phyloP scores from a whole-genome alignment of 2,888 invertebrate species.

The Octonoba sinensis region DNA sequence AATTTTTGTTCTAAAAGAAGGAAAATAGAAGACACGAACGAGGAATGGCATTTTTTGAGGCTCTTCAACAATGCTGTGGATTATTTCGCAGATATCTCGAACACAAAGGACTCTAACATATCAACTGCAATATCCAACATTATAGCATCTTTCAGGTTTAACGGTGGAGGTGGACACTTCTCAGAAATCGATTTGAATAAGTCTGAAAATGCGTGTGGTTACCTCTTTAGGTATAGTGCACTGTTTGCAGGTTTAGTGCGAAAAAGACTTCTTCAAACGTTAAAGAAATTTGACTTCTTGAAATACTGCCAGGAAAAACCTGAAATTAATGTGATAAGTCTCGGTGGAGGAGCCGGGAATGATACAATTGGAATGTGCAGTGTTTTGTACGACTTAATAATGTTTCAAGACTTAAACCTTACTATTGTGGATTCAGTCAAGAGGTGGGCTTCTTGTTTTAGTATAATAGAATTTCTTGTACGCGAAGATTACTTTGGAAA shows the following conservation, averaged over 20 bases:
- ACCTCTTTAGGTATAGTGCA: conserved; percentile 8
- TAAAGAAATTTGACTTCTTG: neutral
- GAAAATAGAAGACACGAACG: neutral
- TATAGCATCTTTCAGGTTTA: neutral
- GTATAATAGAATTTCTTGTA: neutral
- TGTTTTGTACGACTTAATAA: neutral
- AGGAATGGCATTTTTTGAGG: neutral
- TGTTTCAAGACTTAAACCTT: neutral
- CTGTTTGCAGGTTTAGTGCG: conserved; percentile 2
- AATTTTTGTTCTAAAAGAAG: no score
- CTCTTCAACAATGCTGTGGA: neutral
- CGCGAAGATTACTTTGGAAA: conserved; percentile 7
- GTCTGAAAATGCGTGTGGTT: conserved; percentile 5
- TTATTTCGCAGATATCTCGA: neutral
- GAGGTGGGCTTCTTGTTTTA: conserved; percentile 2
- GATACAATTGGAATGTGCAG: conserved; percentile 19
- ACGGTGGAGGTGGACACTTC: neutral
- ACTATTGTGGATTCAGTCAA: conserved; percentile 10
- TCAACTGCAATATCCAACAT: neutral
- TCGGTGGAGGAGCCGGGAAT: conserved; percentile 19
- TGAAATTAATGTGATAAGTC: neutral
- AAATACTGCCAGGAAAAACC: neutral
- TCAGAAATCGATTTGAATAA: neutral
- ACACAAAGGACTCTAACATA: neutral
- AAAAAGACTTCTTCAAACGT: neutral